Conservation (phyloP, 2,797 vertebrate genomes). For the Cottoperca gobio region DNA sequence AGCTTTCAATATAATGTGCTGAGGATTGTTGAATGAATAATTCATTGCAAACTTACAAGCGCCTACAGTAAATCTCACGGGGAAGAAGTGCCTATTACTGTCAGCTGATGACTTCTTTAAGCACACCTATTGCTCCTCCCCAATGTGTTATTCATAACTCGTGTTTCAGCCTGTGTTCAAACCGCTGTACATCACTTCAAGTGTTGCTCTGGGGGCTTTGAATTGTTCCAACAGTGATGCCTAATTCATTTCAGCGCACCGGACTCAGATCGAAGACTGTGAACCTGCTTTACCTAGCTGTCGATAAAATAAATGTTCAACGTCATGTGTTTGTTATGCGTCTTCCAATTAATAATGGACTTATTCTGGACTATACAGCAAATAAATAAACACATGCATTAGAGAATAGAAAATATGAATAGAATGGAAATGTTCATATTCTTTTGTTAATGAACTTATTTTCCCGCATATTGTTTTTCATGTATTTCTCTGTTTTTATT, state of each 20-base stretch:
- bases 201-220: conserved; percentile 31
- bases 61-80: conserved; percentile 54
- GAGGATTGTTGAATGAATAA: conserved; percentile 58
- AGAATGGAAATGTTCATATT: too few relatives aligned
- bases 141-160: conserved; percentile 67
- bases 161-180: conserved; percentile 24
- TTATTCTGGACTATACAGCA: neutral
- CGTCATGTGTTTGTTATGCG: neutral
- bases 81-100: conserved; percentile 47
- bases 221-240: conserved; percentile 8
- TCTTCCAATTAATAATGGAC: neutral
- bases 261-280: neutral
- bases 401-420: too few relatives aligned
- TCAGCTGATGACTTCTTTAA: conserved; percentile 74
- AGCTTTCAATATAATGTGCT: conserved; percentile 39
- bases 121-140: conserved; percentile 44
- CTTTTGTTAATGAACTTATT: too few relatives aligned
- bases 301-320: neutral
- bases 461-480: too few relatives aligned
- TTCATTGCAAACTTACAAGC: conserved; percentile 60
- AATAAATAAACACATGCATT: neutral
- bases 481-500: too few relatives aligned
- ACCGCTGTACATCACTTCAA: conserved; percentile 24
- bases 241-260: conserved; percentile 26
- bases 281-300: conserved; percentile 39